Conservation (phyloP, 2,888 invertebrate genomes). For the Drosophila yooni region DNA sequence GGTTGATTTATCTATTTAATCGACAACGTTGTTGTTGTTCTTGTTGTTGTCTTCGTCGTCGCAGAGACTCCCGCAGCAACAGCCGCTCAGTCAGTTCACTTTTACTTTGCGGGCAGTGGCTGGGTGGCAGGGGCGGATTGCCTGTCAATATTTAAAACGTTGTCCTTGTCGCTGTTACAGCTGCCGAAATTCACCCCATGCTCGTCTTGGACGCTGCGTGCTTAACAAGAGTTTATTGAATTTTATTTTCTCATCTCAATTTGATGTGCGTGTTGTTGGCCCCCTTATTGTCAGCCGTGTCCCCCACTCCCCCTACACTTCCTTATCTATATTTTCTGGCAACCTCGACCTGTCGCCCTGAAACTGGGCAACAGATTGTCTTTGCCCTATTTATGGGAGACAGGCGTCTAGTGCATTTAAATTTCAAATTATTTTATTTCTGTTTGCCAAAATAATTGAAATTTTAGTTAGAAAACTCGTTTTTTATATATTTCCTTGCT, state of each 20-base stretch:
- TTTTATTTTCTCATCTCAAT: slow-evolving; percentile 80
- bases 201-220: slow-evolving; percentile 58
- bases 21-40: slow-evolving; percentile 43
- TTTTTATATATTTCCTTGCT: slow-evolving; percentile 48
- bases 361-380: slow-evolving; percentile 68
- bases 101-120: slow-evolving; percentile 2
- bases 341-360: slow-evolving; percentile 27
- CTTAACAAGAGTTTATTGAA: slow-evolving; percentile 81
- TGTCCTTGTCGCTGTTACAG: slow-evolving; percentile 68
- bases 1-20: slow-evolving; percentile 83
- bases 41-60: not conserved
- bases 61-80: slow-evolving; percentile 21
- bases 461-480: slow-evolving; percentile 77
- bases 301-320: not conserved
- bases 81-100: slow-evolving; percentile 14
- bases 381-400: slow-evolving; percentile 46
- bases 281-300: not conserved
- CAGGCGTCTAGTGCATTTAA: slow-evolving; percentile 66
- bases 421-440: slow-evolving; percentile 78
- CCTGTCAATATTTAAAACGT: slow-evolving; percentile 79
- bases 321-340: slow-evolving; percentile 34
- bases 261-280: slow-evolving; percentile 66
- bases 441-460: slow-evolving; percentile 70
- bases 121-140: slow-evolving; percentile 11
- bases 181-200: slow-evolving; percentile 38